Percentiles rank a stretch among this genome's conserved stretches.
phyloP scores from a whole-genome alignment of 2,113 vertebrate genomes.

The Aythya baeri region DNA sequence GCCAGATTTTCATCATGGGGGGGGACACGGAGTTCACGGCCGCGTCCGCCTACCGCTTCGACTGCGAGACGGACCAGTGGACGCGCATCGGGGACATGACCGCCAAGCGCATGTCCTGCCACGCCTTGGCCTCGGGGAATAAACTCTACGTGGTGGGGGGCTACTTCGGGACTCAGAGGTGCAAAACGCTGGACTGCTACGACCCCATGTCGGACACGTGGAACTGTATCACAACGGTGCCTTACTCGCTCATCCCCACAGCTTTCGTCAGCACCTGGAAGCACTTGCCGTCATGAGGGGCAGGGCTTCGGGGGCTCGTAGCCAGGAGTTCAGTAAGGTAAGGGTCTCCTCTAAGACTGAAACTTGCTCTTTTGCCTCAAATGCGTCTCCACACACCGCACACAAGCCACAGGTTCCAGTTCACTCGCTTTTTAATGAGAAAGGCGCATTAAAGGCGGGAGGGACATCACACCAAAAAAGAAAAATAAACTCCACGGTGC shows the following conservation, averaged over 20 bases:
- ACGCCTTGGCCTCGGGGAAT: constrained; percentile 91
- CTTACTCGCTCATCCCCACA: constrained; percentile 95
- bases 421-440: not conserved
- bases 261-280: constrained; percentile 98
- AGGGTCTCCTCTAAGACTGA: not conserved
- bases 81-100: constrained; percentile 95
- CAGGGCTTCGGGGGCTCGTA: not conserved
- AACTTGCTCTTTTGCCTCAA: fast-evolving
- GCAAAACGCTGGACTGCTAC: constrained; percentile 95
- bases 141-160: constrained; percentile 96
- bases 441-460: not conserved
- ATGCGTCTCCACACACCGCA: fast-evolving
- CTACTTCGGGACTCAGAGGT: constrained; percentile 94
- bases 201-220: constrained; percentile 91
- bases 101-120: constrained; percentile 95
- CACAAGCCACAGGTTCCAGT: not conserved
- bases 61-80: constrained; percentile 93
- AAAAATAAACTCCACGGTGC: not conserved
- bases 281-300: constrained; percentile 86
- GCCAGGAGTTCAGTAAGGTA: constrained; percentile 61
- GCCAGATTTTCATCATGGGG: constrained; percentile 98
- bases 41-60: constrained; percentile 91
- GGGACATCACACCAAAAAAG: not conserved
- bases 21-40: constrained; percentile 95
- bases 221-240: constrained; percentile 95